Conservation (phyloP, 2,113 vertebrate genomes). For the Dunckerocampus dactyliophorus region DNA sequence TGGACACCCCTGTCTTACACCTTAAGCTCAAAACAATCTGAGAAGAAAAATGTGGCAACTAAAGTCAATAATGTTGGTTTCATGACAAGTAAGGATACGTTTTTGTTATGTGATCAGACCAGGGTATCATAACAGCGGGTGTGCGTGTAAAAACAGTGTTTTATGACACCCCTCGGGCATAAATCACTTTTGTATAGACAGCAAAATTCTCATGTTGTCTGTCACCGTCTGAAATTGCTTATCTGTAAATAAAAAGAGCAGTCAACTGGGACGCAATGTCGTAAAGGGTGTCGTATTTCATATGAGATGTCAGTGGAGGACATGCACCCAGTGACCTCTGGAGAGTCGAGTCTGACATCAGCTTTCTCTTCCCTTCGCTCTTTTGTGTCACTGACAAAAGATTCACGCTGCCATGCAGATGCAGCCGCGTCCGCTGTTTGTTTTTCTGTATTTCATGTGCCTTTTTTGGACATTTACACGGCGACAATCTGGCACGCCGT, state of each 20-base stretch:
- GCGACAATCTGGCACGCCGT: constrained; percentile 45
- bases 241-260: too few relatives aligned
- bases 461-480: constrained; percentile 2
- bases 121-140: neutral
- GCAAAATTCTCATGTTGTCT: too few relatives aligned
- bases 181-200: constrained; percentile 1
- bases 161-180: constrained; percentile 6
- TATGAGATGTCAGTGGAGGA: constrained; percentile 1
- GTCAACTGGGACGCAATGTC: too few relatives aligned
- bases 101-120: constrained; percentile 3
- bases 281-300: constrained; percentile 5
- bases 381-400: constrained; percentile 26
- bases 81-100: neutral
- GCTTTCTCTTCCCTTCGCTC: constrained; percentile 21
- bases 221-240: too few relatives aligned
- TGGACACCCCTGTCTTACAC: too few relatives aligned
- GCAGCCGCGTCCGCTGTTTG: constrained; percentile 52
- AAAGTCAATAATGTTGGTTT: neutral
- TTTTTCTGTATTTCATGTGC: constrained; percentile 21
- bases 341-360: constrained; percentile 7
- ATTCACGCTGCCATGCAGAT: constrained; percentile 53
- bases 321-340: constrained; percentile 25
- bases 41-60: too few relatives aligned
- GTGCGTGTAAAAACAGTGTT: constrained; percentile 19
- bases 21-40: too few relatives aligned